These are phyloP conservation scores for Minunthozetes semirufus DNA, from an alignment of 2,888 invertebrate species.

Conservation along the genomic window DNA sequence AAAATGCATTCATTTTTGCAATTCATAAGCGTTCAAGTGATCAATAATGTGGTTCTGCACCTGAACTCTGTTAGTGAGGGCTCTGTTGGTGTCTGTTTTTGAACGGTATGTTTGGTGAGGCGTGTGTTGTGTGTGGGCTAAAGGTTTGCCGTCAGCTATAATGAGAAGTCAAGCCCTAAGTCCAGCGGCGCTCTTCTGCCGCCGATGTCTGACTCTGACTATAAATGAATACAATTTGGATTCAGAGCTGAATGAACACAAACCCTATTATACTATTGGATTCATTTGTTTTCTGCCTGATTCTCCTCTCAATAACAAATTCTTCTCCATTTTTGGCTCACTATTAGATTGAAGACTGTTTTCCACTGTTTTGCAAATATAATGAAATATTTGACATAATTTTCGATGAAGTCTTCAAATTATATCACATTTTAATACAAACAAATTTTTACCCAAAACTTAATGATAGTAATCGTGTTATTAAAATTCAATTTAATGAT, in stretches of 20 bases:
- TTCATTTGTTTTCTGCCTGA: background rate
- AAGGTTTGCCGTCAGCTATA: background rate
- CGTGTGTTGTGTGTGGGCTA: slow-evolving; percentile 16
- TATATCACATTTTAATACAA: background rate
- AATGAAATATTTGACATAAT: background rate
- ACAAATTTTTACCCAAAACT: background rate
- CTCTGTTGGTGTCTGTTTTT: background rate
- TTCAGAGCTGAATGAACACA: background rate
- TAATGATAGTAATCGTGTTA: background rate
- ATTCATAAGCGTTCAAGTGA: slow-evolving; percentile 3
- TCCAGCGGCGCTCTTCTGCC: background rate
- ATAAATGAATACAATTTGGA: background rate
- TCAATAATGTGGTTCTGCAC: background rate
- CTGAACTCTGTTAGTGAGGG: background rate
- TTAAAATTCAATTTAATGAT: background rate
- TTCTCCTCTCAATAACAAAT: background rate
- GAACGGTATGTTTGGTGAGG: background rate
- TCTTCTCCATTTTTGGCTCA: background rate
- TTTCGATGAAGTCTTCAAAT: background rate
- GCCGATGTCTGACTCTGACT: background rate
- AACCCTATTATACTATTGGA: background rate
- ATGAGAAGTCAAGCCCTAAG: slow-evolving; percentile 12
- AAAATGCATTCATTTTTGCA: background rate
- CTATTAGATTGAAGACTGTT: too few relatives aligned
- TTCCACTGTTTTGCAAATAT: background rate